phyloP scores from a whole-genome alignment of 2,888 invertebrate species.

The Perizoma affinitatum region DNA sequence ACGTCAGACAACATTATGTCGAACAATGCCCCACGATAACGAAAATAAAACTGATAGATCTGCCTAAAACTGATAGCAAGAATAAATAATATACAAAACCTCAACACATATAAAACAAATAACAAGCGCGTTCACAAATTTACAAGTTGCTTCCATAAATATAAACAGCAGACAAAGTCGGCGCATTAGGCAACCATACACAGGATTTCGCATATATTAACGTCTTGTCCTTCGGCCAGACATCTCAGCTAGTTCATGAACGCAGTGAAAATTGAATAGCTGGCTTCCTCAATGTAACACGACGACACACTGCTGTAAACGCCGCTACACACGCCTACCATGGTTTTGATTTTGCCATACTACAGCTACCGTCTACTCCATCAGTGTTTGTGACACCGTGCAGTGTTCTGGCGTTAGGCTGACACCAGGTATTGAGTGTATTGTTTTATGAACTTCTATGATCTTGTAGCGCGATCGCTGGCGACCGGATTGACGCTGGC shows the following conservation, averaged over 20 bases:
- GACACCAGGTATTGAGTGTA: too few relatives aligned
- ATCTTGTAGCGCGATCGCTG: too few relatives aligned
- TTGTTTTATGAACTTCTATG: too few relatives aligned
- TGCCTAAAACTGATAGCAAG: not conserved
- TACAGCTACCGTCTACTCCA: too few relatives aligned
- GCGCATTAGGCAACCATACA: conserved; percentile 78
- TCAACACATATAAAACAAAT: conserved; percentile 26
- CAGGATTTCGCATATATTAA: conserved; percentile 80
- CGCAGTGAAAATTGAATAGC: conserved; percentile 25
- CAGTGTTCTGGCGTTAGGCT: too few relatives aligned
- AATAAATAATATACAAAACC: conserved; percentile 8
- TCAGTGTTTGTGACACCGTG: too few relatives aligned
- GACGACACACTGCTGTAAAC: not conserved
- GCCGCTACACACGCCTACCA: too few relatives aligned
- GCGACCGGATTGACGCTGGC: too few relatives aligned
- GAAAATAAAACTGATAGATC: not conserved
- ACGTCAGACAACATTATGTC: too few relatives aligned
- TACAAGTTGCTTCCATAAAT: conserved; percentile 64
- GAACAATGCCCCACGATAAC: too few relatives aligned
- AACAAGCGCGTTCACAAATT: conserved; percentile 45
- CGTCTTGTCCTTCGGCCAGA: conserved; percentile 81
- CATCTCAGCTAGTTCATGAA: conserved; percentile 71
- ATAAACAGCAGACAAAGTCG: conserved; percentile 70
- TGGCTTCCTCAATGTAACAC: conserved; percentile 3
- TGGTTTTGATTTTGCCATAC: too few relatives aligned